phyloP scores from a whole-genome alignment of 2,888 invertebrate genomes.

The Drosophila ezoana region DNA sequence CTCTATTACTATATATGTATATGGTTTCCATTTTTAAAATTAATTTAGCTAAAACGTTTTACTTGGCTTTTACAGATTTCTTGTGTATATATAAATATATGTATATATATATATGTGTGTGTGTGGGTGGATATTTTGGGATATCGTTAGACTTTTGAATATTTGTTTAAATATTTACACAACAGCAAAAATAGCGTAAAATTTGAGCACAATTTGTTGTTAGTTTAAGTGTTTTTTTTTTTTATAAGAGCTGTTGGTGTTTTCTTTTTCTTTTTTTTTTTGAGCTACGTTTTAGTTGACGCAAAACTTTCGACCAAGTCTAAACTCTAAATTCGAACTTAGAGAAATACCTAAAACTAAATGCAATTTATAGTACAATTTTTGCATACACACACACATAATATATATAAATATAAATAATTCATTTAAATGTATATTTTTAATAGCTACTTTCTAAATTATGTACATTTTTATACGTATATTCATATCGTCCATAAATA shows the following conservation, averaged over 20 bases:
- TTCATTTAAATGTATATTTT: conserved; percentile 62
- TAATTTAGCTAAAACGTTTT: conserved; percentile 81
- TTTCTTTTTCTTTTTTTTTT: too few species aligned
- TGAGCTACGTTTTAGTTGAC: conserved; percentile 35
- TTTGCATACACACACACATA: conserved; percentile 38
- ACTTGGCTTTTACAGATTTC: conserved; percentile 66
- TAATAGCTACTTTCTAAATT: conserved; percentile 49
- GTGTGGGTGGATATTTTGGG: conserved; percentile 41
- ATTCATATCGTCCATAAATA: conserved; percentile 34
- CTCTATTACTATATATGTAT: conserved; percentile 48
- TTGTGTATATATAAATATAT: conserved; percentile 12
- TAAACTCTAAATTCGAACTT: conserved; percentile 73
- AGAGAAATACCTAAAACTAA: conserved; percentile 63
- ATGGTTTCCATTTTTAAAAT: conserved; percentile 61
- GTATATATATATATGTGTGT: conserved; percentile 8
- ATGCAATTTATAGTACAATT: conserved; percentile 75
- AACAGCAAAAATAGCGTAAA: conserved; percentile 60
- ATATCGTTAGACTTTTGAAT: conserved; percentile 48
- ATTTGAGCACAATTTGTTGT: conserved; percentile 59
- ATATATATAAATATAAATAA: conserved; percentile 39
- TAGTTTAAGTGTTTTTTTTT: conserved; percentile 22
- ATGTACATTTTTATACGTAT: conserved; percentile 58
- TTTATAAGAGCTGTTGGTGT: conserved; percentile 37
- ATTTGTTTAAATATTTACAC: conserved; percentile 62
- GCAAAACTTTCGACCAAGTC: conserved; percentile 58